Base-by-base conservation (phyloP, 2,888 invertebrate genomes). In the Schrankia costaestrigalis region DNA sequence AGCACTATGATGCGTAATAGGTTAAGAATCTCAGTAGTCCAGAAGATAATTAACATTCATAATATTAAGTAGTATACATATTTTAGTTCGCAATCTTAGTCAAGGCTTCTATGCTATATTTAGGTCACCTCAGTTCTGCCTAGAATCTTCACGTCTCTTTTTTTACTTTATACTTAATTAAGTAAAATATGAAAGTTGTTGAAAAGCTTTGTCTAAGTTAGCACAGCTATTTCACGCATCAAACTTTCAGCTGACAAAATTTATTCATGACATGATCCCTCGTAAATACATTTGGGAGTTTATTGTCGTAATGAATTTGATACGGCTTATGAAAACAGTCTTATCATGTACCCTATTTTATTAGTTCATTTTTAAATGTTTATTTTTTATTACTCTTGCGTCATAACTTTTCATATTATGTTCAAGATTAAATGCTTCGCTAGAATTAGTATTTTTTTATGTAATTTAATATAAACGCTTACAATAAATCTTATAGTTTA, bases 261-360 rank as follows among this genome's bases (percentile, higher is more conserved):
- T 83, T 87, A 87, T 86, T 86, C 86, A 87, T 87, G 77, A 71
- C 80, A 65, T 78, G 84, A 82, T 82, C 85, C 82, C 83, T 79
- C 79, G 80, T 85, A 83, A 84, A 85, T 85, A 84, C 80, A 84
- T 84, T 83, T 76, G 81, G 80, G 83, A 78, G 73, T 86, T 84
- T 84, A 84, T 79, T 82, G 83, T 85, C 71, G 77, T 86, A 85
- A 85, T 85, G 83, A 86, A 86, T 84, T 84, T 82, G 81, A 85
- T 83, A 84, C 74, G 75, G 79, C 70, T 79, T 79, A 81, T 78
- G 76, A 77, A 78, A 80, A 71, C 69, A 63, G 55, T 61, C 71
- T 77, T 77, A 77, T 73, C 73, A 70, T 57, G 43, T 60, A 57
- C 53, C 45, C 44, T 56, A 51, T 62, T 54, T 46, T 35, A 42